Conservation (phyloP, 2,888 invertebrate species). For the Rosalia funebris region DNA sequence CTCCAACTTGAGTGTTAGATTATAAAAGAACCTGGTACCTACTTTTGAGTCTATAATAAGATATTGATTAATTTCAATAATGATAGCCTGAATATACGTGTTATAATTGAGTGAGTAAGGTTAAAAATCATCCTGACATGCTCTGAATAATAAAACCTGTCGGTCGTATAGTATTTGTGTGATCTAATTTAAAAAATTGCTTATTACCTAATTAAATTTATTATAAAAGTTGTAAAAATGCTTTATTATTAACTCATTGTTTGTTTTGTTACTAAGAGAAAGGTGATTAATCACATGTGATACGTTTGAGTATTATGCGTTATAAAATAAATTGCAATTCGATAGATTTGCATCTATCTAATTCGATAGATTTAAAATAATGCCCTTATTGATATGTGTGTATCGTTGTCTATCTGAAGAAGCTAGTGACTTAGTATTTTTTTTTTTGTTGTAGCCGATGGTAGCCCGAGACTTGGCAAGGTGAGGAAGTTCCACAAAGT, state of each 20-base stretch:
- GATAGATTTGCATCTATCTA: too few species aligned
- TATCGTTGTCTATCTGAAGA: too few species aligned
- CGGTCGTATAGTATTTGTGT: too few species aligned
- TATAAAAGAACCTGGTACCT: constrained; percentile 15
- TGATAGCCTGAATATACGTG: constrained; percentile 5
- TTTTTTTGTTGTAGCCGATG: constrained; percentile 60
- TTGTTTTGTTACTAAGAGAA: not conserved
- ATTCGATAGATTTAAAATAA: too few species aligned
- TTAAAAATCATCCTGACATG: not conserved
- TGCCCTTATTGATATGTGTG: too few species aligned
- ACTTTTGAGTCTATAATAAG: constrained; percentile 4
- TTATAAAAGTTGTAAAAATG: constrained; percentile 1
- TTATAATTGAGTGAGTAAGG: not conserved
- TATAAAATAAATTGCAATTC: too few species aligned
- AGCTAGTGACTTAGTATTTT: too few species aligned
- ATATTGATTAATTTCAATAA: constrained; percentile 24
- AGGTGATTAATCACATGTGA: not conserved
- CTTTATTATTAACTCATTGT: not conserved
- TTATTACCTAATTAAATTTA: too few species aligned
- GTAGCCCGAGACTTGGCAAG: constrained; percentile 71
- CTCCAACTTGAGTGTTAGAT: not conserved
- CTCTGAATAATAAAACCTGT: too few species aligned
- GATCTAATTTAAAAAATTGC: not conserved
- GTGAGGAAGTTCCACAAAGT: constrained; percentile 67
- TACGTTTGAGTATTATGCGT: too few species aligned